Evolutionary conservation across 2,113 vertebrate genomes (phyloP), one percentile per base, ranked within the genome.

Genomic region (Poeciliopsis retropinna): DNA sequence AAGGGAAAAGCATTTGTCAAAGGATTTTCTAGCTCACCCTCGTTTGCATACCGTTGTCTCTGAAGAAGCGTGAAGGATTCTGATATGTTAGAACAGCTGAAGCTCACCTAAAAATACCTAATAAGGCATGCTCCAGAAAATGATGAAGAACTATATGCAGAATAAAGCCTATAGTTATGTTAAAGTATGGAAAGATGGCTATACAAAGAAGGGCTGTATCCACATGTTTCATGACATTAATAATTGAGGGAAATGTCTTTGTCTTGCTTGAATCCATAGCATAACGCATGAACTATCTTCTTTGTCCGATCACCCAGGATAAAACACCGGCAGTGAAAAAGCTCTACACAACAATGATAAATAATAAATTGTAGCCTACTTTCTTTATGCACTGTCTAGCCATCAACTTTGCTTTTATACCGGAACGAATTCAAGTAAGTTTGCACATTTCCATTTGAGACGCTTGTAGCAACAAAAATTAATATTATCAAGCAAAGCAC

Each of bases 1-100:
- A 32, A 47, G 72, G 84, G 84, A 62, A 70, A n/a, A 68, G 72
- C 34, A 68, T 86, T 91, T 85, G 91, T 90, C 86, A 90, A 90
- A 87, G 77, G 82, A 81, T 88, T 84, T 73, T 77, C 63, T 30
- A 68, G 79, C 82, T 81, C 78, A 47, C 84, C 62, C 78, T 88
- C 27, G 15, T 90, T 90, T 88, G 75, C 79, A 83, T 84, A 74
- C 72, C 72, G 80, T 83, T 87, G 78, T 88, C 83, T 84, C 64
- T 68, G 70, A 82, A 82, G 84, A 64, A 70, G 74, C 86, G 88
- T 80, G 85, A 85, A 85, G 75, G 82, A 77, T 82, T 85, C 64
- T 88, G 71, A 90, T 73, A 67, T 83, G 6, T 75, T 75, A 78
- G 82, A 68, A 57, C 68, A 75, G 78, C 73, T 68, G 64, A 74